Conservation (phyloP, 2,113 vertebrate species). For the Sceloporus undulatus region DNA sequence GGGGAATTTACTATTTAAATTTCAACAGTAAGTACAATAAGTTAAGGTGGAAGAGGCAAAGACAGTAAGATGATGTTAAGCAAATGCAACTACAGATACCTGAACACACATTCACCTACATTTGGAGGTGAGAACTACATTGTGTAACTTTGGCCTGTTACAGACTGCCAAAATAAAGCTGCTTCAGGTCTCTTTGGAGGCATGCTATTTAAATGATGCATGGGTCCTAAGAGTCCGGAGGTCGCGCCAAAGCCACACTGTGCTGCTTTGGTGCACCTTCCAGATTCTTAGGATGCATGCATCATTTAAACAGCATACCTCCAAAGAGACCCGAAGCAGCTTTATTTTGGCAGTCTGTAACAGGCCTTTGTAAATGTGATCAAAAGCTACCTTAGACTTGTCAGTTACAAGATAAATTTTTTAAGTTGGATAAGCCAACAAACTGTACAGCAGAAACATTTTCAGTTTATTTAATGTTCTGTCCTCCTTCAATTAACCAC, state of each 20-base stretch:
- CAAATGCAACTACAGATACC: background rate
- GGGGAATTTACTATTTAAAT: background rate
- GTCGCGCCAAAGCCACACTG: too few relatives aligned
- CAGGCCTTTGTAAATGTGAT: background rate
- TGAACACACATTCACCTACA: background rate
- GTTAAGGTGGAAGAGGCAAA: background rate
- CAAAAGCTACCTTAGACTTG: background rate
- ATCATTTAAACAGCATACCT: too few relatives aligned
- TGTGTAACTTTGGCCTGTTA: background rate
- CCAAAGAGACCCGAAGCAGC: too few relatives aligned
- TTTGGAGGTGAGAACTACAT: background rate
- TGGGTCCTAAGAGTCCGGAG: too few relatives aligned
- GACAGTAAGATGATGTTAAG: background rate
- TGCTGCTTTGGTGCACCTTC: too few relatives aligned
- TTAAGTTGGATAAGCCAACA: background rate
- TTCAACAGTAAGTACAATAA: background rate
- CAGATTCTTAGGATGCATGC: too few relatives aligned
- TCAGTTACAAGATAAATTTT: background rate
- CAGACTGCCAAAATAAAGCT: too few relatives aligned
- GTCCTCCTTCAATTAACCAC: background rate
- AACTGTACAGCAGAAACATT: background rate
- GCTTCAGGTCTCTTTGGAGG: too few relatives aligned
- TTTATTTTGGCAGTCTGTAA: too few relatives aligned
- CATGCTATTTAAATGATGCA: too few relatives aligned
- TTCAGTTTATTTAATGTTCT: background rate